Percentiles rank a stretch among this genome's conserved stretches.
These are phyloP conservation scores for Forbesichthys agassizii DNA, from an alignment of 2,113 vertebrate genomes.

Conservation along the genomic window DNA sequence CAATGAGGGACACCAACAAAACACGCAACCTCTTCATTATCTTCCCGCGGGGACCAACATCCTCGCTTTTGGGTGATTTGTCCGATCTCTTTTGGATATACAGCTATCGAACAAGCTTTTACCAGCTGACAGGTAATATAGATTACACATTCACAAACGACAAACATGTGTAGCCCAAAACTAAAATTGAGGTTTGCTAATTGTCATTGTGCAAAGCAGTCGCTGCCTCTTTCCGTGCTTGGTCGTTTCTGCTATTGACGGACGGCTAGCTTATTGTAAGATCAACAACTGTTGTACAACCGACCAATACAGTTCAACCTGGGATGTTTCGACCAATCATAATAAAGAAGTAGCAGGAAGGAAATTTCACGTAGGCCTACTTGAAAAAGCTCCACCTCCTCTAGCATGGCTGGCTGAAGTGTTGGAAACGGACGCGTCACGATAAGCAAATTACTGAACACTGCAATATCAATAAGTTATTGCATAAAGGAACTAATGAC, in stretches of 20 bases:
- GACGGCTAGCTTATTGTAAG: slow-evolving; percentile 24
- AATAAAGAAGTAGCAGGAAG: not conserved
- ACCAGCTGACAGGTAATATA: not conserved
- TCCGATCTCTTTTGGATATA: slow-evolving; percentile 35
- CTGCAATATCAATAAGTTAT: slow-evolving; percentile 6
- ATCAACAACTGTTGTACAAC: slow-evolving; percentile 14
- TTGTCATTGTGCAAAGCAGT: slow-evolving; percentile 29
- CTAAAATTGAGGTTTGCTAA: slow-evolving; percentile 18
- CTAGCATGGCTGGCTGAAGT: slow-evolving; percentile 16
- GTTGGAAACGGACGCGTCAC: slow-evolving; percentile 67
- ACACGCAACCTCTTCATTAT: slow-evolving; percentile 84
- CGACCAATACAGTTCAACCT: slow-evolving; percentile 41
- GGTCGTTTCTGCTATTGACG: slow-evolving; percentile 46
- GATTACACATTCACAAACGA: slow-evolving; percentile 8
- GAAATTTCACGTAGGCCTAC: not conserved
- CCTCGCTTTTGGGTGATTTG: slow-evolving; percentile 74
- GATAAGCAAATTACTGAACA: slow-evolving; percentile 28
- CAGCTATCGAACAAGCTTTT: slow-evolving; percentile 19
- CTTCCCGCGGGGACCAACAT: slow-evolving; percentile 85
- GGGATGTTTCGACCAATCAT: slow-evolving; percentile 52
- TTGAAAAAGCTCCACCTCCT: slow-evolving; percentile 8
- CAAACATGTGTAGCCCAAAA: slow-evolving; percentile 11
- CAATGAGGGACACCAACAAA: slow-evolving; percentile 78
- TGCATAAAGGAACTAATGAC: not conserved
- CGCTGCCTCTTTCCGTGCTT: slow-evolving; percentile 29